Conservation (phyloP, 2,797 vertebrate species). For the Peromyscus attwateri region DNA sequence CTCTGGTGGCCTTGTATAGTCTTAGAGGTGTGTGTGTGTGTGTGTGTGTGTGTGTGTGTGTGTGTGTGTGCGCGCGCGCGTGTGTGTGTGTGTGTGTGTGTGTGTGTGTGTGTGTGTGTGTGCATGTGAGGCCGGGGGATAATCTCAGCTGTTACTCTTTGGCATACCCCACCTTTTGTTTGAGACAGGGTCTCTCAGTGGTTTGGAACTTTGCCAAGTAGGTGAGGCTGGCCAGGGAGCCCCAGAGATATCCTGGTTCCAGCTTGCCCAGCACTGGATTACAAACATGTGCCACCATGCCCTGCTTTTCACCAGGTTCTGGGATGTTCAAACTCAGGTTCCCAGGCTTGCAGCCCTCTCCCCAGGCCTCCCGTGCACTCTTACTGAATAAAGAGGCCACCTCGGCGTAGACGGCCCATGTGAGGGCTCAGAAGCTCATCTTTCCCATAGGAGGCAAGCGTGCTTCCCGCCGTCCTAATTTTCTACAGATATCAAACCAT, state of each 20-base stretch:
- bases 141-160: background rate
- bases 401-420: background rate
- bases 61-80: no score
- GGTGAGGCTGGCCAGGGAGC: background rate
- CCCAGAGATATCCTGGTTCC: no score
- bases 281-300: background rate
- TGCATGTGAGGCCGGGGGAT: no score
- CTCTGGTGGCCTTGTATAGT: background rate
- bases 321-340: background rate
- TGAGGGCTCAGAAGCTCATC: background rate
- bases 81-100: no score
- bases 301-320: background rate
- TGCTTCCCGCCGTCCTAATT: no score
- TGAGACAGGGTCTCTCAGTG: background rate
- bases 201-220: background rate
- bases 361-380: background rate
- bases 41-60: no score
- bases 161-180: background rate
- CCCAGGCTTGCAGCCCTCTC: background rate
- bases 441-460: background rate
- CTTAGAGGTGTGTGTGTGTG: background rate
- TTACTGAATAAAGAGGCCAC: background rate
- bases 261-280: background rate
- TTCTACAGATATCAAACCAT: background rate
- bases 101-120: no score